phyloP scores from a whole-genome alignment of 2,113 vertebrate genomes.

The Phyllopteryx taeniolatus region DNA sequence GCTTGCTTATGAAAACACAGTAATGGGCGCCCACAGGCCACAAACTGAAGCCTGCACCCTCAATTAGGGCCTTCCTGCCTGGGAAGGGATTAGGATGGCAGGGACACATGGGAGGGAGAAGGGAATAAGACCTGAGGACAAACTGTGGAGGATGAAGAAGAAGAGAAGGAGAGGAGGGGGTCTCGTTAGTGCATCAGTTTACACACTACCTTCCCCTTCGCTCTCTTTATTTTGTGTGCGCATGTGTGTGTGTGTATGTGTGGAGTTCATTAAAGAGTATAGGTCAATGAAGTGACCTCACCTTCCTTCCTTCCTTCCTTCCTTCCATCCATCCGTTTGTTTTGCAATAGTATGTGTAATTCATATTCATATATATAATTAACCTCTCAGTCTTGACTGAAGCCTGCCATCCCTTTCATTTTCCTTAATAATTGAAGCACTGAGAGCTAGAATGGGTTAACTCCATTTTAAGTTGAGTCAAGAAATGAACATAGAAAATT shows the following conservation, averaged over 20 bases:
- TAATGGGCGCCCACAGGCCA: conserved; percentile 84
- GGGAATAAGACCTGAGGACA: conserved; percentile 77
- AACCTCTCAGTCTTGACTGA: conserved; percentile 50
- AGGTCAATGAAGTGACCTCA: not conserved
- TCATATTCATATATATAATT: conserved; percentile 51
- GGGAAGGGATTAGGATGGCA: conserved; percentile 79
- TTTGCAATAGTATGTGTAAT: not conserved
- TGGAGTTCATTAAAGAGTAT: not conserved
- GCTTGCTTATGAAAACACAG: conserved; percentile 85
- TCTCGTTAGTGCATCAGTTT: conserved; percentile 42
- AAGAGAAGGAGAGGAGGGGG: conserved; percentile 34
- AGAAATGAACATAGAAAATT: too few species aligned
- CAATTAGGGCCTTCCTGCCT: conserved; percentile 84
- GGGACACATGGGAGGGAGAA: conserved; percentile 77
- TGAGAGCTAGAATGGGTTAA: not conserved
- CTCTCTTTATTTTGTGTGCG: not conserved
- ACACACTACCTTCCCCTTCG: conserved; percentile 13
- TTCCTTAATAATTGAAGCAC: conserved; percentile 60
- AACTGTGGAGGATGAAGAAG: conserved; percentile 55
- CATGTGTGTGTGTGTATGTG: not conserved
- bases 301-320: not conserved
- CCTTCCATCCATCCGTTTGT: not conserved
- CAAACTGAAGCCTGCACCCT: conserved; percentile 83
- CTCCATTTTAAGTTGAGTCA: not conserved
- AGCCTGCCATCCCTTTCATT: conserved; percentile 54